These are phyloP conservation scores for Caenorhabditis macrosperma DNA, from an alignment of 2,888 invertebrate genomes.

Conservation along the genomic window DNA sequence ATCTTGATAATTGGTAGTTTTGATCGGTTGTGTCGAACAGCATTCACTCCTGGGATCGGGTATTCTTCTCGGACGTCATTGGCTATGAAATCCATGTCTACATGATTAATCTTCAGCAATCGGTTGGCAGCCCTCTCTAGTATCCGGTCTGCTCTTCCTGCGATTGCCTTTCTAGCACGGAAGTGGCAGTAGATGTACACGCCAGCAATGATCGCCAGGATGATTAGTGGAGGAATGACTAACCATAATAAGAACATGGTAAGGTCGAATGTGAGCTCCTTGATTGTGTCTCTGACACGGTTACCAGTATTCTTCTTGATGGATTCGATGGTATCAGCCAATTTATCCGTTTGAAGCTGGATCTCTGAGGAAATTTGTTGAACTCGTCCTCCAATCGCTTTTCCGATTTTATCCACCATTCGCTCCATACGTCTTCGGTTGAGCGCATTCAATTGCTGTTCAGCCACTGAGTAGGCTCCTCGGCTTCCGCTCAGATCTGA, in stretches of 20 bases:
- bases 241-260: not conserved
- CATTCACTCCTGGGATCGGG: not conserved
- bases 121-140: not conserved
- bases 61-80: not conserved
- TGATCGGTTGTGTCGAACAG: not conserved
- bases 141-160: not conserved
- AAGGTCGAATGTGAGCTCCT: not conserved
- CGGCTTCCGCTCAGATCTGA: not conserved
- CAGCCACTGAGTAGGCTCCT: not conserved
- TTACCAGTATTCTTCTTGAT: no score
- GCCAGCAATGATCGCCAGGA: not conserved
- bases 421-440: not conserved
- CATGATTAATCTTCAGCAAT: not conserved
- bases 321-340: no score
- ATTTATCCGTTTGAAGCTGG: no score
- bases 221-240: not conserved
- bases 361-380: no score
- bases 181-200: not conserved
- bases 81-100: not conserved
- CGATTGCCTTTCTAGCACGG: not conserved
- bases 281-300: no score
- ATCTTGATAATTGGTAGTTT: not conserved
- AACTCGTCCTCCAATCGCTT: no score
- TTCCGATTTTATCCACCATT: no score
- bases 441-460: not conserved